Conservation (phyloP, 2,113 vertebrate species). For the Poecile atricapillus region DNA sequence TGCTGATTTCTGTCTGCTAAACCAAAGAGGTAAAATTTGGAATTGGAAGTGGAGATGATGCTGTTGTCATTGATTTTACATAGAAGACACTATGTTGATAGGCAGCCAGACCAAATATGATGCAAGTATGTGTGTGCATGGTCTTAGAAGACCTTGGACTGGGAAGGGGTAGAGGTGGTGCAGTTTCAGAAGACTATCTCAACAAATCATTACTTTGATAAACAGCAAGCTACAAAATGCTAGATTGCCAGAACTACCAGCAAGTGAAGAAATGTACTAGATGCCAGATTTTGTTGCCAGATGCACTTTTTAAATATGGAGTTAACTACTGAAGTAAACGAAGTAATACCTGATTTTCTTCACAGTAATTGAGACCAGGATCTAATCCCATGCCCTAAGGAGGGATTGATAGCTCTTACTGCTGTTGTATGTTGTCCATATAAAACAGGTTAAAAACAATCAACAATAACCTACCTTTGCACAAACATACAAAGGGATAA, state of each 20-base stretch:
- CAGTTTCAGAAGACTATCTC: not conserved
- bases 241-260: not conserved
- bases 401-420: not conserved
- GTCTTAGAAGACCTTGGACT: not conserved
- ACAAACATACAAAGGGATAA: not conserved
- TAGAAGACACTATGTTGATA: not conserved
- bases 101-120: not conserved
- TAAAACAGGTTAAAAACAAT: not conserved
- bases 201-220: not conserved
- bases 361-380: not conserved
- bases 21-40: not conserved
- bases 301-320: not conserved
- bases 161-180: not conserved
- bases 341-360: conserved; percentile 34
- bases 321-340: conserved; percentile 8
- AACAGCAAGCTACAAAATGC: not conserved
- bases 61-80: not conserved
- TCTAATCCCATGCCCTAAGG: conserved; percentile 4
- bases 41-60: not conserved
- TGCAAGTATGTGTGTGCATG: not conserved
- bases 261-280: not conserved
- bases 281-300: not conserved
- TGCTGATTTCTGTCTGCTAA: not conserved
- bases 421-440: not conserved
- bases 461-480: not conserved